Conservation (phyloP, 2,113 vertebrate genomes). For the Laterallus jamaicensis region DNA sequence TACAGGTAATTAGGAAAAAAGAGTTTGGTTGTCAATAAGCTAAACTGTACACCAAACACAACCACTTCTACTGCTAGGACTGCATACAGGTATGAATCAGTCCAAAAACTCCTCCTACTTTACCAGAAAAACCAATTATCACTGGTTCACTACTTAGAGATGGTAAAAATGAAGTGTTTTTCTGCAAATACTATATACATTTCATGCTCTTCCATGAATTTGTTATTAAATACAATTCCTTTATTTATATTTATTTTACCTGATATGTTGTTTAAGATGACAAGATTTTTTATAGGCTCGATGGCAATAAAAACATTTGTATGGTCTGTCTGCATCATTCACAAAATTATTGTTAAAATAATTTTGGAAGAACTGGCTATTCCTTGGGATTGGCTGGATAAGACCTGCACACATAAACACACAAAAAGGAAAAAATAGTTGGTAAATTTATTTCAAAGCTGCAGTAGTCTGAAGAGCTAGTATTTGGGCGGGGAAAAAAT, state of each 20-base stretch:
- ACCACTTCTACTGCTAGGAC: background rate
- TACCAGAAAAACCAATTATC: background rate
- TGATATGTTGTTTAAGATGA: conserved; percentile 97
- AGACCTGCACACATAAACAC: conserved; percentile 80
- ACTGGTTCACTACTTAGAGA: background rate
- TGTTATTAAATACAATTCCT: background rate
- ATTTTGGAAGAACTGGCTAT: conserved; percentile 87
- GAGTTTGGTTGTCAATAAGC: background rate
- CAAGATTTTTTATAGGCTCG: conserved; percentile 99
- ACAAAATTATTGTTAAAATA: conserved; percentile 88
- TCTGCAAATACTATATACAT: background rate
- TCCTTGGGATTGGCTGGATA: conserved; percentile 89
- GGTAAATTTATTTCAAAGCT: background rate
- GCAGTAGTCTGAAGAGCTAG: background rate
- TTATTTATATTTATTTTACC: conserved; percentile 74
- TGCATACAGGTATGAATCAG: background rate
- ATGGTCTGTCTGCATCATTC: conserved; percentile 90
- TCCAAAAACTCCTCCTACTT: too few species aligned
- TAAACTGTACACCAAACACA: background rate
- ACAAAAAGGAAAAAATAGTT: background rate
- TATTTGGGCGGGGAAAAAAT: background rate
- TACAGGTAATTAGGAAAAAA: background rate
- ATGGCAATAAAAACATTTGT: conserved; percentile 94
- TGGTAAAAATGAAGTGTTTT: background rate
- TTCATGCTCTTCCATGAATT: background rate